Conservation (phyloP, 2,888 invertebrate species). For the Conomelus anceps region DNA sequence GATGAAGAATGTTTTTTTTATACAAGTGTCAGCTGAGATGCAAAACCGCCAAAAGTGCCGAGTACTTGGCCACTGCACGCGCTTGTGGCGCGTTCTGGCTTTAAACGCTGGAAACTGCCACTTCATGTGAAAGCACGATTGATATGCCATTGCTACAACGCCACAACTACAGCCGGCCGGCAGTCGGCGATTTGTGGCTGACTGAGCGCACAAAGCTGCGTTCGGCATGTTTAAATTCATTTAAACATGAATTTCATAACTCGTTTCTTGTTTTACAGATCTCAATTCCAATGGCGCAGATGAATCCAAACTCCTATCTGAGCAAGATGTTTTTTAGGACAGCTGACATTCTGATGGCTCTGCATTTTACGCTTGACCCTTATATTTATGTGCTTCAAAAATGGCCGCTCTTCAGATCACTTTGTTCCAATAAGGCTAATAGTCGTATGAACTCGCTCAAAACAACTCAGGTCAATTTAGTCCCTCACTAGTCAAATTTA, state of each 20-base stretch:
- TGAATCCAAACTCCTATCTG: slow-evolving; percentile 34
- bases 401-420: slow-evolving; percentile 31
- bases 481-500: slow-evolving; percentile 4
- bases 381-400: slow-evolving; percentile 66
- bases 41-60: too few relatives aligned
- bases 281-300: slow-evolving; percentile 56
- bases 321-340: slow-evolving; percentile 47
- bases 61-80: too few relatives aligned
- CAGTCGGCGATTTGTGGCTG: too few relatives aligned
- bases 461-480: slow-evolving; percentile 25
- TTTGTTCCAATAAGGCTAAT: slow-evolving; percentile 16
- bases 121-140: too few relatives aligned
- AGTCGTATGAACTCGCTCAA: slow-evolving; percentile 27
- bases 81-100: too few relatives aligned
- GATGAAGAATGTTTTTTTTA: too few relatives aligned
- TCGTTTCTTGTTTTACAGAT: slow-evolving; percentile 46
- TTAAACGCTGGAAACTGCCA: too few relatives aligned
- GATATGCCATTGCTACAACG: too few relatives aligned
- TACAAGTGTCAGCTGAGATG: too few relatives aligned
- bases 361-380: slow-evolving; percentile 78
- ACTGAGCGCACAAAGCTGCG: too few relatives aligned
- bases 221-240: too few relatives aligned
- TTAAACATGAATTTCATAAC: background rate
- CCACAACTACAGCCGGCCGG: too few relatives aligned
- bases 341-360: slow-evolving; percentile 67